These are phyloP conservation scores for Laticauda colubrina DNA, from an alignment of 2,113 vertebrate genomes.

Conservation along the genomic window DNA sequence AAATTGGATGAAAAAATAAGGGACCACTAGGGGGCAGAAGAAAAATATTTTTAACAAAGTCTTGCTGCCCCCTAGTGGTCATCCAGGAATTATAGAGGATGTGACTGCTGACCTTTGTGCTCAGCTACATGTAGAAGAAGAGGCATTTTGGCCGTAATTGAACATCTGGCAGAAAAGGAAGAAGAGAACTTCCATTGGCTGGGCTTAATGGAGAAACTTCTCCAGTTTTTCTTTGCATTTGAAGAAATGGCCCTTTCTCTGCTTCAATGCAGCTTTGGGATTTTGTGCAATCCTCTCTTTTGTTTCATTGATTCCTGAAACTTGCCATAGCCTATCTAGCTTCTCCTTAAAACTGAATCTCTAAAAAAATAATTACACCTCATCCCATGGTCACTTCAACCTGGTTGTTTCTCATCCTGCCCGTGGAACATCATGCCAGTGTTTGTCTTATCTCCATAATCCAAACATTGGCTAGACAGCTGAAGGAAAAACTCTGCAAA, in stretches of 20 bases:
- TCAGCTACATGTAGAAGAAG: background rate
- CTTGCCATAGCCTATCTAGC: background rate
- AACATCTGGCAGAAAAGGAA: background rate
- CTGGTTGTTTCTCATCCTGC: background rate
- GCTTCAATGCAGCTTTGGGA: background rate
- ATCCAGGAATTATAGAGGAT: background rate
- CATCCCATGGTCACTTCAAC: background rate
- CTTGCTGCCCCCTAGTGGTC: background rate
- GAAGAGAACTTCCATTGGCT: background rate
- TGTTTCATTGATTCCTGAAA: background rate
- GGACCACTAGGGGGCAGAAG: background rate
- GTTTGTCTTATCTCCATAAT: rapidly evolving
- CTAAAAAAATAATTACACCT: background rate
- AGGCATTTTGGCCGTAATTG: background rate
- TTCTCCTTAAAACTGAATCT: background rate
- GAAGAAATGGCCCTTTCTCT: background rate
- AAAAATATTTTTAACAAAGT: background rate
- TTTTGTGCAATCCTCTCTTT: constrained; percentile 7
- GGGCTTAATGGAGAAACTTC: background rate
- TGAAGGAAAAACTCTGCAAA: background rate
- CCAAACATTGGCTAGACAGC: background rate
- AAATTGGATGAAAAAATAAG: background rate
- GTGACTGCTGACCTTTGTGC: background rate
- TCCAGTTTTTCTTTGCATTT: background rate
- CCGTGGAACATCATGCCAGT: background rate